phyloP scores from a whole-genome alignment of 2,797 vertebrate species.

The Ptychobarbus kaznakovi region DNA sequence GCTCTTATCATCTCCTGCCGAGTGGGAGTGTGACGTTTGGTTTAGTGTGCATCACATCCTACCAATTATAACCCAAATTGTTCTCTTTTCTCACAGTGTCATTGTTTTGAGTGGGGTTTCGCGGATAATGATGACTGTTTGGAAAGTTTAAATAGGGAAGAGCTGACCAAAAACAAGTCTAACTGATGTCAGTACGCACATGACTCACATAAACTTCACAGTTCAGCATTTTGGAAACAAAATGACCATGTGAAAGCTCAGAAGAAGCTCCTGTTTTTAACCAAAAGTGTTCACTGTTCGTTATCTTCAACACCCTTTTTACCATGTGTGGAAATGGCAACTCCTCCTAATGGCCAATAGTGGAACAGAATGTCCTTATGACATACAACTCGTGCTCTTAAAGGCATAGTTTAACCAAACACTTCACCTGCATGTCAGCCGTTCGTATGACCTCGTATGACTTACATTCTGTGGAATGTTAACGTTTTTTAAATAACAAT shows the following conservation, averaged over 20 bases:
- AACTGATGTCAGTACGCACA: background rate
- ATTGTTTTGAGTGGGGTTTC: background rate
- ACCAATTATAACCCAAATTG: constrained; percentile 5
- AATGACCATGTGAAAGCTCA: background rate
- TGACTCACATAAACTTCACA: constrained; percentile 13
- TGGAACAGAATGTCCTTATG: constrained; percentile 21
- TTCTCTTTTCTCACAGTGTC: constrained; percentile 18
- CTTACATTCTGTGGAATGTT: background rate
- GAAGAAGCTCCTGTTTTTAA: background rate
- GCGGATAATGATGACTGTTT: constrained; percentile 7
- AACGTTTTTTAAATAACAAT: background rate
- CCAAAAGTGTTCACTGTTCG: background rate
- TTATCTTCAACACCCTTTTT: background rate
- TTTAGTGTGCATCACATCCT: background rate
- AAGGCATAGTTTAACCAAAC: background rate
- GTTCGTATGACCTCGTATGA: too few relatives aligned
- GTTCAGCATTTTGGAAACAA: constrained; percentile 28
- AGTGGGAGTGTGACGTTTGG: constrained; percentile 10
- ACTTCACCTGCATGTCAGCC: background rate
- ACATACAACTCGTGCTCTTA: background rate
- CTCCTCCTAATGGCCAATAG: constrained; percentile 13
- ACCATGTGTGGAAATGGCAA: constrained; percentile 17
- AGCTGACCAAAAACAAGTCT: constrained; percentile 23
- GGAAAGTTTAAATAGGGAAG: constrained; percentile 27
- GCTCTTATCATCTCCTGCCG: background rate